These are phyloP conservation scores for Oreochromis aureus DNA, from an alignment of 2,113 vertebrate genomes.

Conservation along the genomic window DNA sequence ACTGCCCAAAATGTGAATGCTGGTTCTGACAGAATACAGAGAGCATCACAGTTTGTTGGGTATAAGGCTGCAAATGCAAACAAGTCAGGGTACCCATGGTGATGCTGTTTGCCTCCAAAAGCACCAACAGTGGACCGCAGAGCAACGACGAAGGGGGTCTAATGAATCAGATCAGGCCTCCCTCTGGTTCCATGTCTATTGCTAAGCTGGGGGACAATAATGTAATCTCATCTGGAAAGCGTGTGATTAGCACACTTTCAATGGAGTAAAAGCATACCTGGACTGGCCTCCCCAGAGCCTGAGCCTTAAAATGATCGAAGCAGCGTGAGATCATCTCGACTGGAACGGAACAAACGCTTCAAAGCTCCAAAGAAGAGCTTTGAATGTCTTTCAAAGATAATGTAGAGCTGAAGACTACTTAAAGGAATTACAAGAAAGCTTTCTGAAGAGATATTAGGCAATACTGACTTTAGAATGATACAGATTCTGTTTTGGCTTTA, in stretches of 20 bases:
- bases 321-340: background rate
- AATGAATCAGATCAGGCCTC: background rate
- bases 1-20: background rate
- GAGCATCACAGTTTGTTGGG: background rate
- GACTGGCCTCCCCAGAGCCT: background rate
- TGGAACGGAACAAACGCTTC: background rate
- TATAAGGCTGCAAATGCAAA: background rate
- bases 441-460: background rate
- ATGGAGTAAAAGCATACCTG: background rate
- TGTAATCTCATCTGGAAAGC: background rate
- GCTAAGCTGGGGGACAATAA: background rate
- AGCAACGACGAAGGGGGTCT: background rate
- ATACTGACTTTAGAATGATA: background rate
- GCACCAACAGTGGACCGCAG: background rate
- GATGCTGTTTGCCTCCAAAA: background rate
- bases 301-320: background rate
- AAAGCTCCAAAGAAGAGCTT: background rate
- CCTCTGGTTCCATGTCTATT: rapidly evolving
- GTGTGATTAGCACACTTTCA: background rate
- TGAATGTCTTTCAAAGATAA: background rate
- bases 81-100: background rate
- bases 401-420: background rate
- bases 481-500: background rate
- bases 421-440: background rate
- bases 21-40: background rate